Evolutionary conservation across 2,888 invertebrate species (phyloP), one percentile per base, ranked within the genome.

Genomic region (Apoda limacodes): DNA sequence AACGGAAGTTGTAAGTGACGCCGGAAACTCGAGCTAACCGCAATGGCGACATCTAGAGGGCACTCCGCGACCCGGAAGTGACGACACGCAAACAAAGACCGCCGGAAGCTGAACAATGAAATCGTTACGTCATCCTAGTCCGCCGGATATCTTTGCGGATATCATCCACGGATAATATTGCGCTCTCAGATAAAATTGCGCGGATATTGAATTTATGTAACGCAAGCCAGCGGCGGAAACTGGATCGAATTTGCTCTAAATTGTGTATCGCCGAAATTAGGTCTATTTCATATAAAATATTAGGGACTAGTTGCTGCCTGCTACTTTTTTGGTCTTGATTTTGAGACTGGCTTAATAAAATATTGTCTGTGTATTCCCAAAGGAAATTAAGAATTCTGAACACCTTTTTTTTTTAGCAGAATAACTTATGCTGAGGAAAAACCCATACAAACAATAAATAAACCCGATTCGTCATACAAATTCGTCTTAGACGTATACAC

Each of bases 31-130:
- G n/a, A n/a, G n/a, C n/a, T n/a, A 17, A 7, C 60, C 62, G 58
- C 58, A 43, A 50, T 36, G 35, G 37, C 48, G 35, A 34, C 40
- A 48, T 54, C 53, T 55, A 49, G 46, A 57, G 54, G 43, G 52
- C 51, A 56, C 59, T 61, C 50, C 44, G 51, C 39, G 42, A 49
- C 45, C 53, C 60, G 63, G 61, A 60, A 56, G 53, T 43, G 48
- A 37, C 42, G 41, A 45, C 43, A 38, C n/a, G 48, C 50, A 50
- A 40, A 60, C 59, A 57, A 59, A 64, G 55, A 55, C 50, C 41
- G 38, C 32, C 33, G 45, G 17, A 45, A 48, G 41, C 43, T 38
- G 42, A 41, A 49, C 48, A 50, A 54, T 52, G 40, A 48, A 55
- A 52, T 43, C 27, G 33, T 54, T 51, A 55, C 48, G 47, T 55